A percentile compares a stretch with the other conserved stretches of the same genome.
These are phyloP conservation scores for Coptotermes formosanus DNA, from an alignment of 1,140 invertebrate species.

Conservation along the genomic window DNA sequence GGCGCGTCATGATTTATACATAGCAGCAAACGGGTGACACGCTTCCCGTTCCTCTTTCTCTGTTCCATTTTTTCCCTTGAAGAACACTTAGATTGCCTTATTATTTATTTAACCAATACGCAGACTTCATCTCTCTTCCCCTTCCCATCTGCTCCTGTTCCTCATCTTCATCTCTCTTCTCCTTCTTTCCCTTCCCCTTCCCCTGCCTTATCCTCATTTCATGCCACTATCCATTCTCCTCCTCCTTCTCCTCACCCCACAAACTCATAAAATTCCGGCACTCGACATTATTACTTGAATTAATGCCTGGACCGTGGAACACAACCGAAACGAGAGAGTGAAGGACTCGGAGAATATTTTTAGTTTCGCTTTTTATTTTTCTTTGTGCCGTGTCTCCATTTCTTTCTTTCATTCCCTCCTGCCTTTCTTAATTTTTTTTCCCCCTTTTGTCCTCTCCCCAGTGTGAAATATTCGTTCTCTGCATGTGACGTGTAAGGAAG, in stretches of 20 bases:
- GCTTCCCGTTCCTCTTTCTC: not conserved
- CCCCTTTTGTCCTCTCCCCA: not conserved
- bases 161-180: not conserved
- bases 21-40: not conserved
- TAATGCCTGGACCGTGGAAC: constrained; percentile 5
- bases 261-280: constrained; percentile 24
- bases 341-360: not conserved
- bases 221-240: not conserved
- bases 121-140: not conserved
- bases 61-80: not conserved
- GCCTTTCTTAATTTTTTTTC: not conserved
- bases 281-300: constrained; percentile 27
- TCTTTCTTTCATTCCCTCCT: not conserved
- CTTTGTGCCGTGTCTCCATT: constrained; percentile 12
- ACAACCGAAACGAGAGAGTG: not conserved
- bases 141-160: not conserved
- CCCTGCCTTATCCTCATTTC: not conserved
- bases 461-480: constrained; percentile 20
- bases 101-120: constrained; percentile 1
- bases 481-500: constrained; percentile 19
- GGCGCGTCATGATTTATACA: not conserved
- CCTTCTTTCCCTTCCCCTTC: too few relatives aligned
- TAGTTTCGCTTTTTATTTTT: not conserved
- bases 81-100: constrained; percentile 12
- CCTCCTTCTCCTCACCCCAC: not conserved